A percentile compares a stretch with the other conserved stretches of the same genome.
These are phyloP conservation scores for Panurus biarmicus DNA, from an alignment of 2,113 vertebrate species.

Conservation along the genomic window DNA sequence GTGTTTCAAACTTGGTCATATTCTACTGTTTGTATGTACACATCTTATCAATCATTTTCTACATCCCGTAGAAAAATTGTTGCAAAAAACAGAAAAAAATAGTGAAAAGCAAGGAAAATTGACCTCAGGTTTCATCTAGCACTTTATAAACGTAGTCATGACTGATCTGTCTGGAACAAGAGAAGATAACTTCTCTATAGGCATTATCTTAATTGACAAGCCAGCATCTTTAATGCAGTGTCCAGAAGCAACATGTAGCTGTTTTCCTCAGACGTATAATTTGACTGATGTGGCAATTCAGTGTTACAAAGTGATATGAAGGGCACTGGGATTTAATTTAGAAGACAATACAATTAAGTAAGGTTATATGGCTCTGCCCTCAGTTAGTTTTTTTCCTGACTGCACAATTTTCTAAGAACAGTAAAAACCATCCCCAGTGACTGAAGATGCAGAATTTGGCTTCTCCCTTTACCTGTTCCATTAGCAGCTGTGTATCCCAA, in stretches of 20 bases:
- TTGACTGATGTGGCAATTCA: neutral
- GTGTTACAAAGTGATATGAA: neutral
- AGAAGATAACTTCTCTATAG: neutral
- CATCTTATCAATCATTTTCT: neutral
- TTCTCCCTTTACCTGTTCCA: neutral
- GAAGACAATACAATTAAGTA: neutral
- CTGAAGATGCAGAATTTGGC: neutral
- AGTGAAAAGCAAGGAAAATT: neutral
- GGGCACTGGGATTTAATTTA: neutral
- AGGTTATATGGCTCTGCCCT: neutral
- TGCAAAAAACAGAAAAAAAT: neutral
- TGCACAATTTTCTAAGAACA: neutral
- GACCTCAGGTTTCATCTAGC: neutral
- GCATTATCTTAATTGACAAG: neutral
- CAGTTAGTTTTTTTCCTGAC: neutral
- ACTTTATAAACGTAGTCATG: neutral
- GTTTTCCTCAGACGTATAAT: neutral
- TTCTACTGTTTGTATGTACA: neutral
- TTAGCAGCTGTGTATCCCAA: neutral
- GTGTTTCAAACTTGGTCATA: neutral
- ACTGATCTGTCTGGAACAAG: neutral
- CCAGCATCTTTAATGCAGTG: neutral
- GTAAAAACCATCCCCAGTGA: neutral
- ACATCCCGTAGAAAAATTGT: neutral
- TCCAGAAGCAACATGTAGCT: neutral